These are phyloP conservation scores for Acronicta leporina DNA, from an alignment of 2,888 invertebrate species.

Conservation along the genomic window DNA sequence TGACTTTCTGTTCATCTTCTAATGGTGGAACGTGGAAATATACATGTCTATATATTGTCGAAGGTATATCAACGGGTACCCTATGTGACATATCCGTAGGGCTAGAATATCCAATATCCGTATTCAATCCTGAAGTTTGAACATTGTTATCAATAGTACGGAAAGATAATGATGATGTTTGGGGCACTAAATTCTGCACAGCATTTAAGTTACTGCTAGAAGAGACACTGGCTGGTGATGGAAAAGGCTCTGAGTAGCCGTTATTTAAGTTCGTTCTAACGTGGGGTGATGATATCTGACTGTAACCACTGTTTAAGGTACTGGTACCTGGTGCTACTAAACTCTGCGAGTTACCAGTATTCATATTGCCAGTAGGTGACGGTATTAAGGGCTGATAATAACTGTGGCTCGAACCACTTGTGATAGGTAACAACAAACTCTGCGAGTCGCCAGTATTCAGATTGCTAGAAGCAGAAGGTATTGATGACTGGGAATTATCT, in stretches of 20 bases:
- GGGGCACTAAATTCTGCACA: slow-evolving; percentile 1
- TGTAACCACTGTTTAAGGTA: slow-evolving; percentile 6
- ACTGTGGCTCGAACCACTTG: slow-evolving; percentile 5
- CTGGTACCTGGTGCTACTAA: neutral
- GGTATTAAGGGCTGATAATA: slow-evolving; percentile 3
- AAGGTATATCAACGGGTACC: slow-evolving; percentile 53
- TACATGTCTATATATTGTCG: slow-evolving; percentile 91
- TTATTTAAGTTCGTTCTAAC: slow-evolving; percentile 5
- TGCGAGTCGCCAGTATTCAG: slow-evolving; percentile 9
- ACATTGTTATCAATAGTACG: neutral
- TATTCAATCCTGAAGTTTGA: slow-evolving; percentile 1
- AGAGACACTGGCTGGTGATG: slow-evolving; percentile 4
- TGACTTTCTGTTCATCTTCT: slow-evolving; percentile 89
- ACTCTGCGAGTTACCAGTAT: slow-evolving; percentile 4
- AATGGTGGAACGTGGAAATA: slow-evolving; percentile 94
- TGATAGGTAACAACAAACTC: slow-evolving; percentile 1
- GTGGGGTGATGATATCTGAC: neutral
- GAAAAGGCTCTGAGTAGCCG: neutral
- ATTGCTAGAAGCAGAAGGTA: neutral
- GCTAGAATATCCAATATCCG: slow-evolving; percentile 9
- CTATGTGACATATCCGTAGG: neutral
- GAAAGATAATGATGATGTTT: slow-evolving; percentile 9
- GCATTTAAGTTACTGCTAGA: slow-evolving; percentile 3
- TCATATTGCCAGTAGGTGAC: neutral
- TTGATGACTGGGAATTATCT: no score